Base-by-base conservation (phyloP, 1,140 invertebrate genomes). In the Microplitis mediator region DNA sequence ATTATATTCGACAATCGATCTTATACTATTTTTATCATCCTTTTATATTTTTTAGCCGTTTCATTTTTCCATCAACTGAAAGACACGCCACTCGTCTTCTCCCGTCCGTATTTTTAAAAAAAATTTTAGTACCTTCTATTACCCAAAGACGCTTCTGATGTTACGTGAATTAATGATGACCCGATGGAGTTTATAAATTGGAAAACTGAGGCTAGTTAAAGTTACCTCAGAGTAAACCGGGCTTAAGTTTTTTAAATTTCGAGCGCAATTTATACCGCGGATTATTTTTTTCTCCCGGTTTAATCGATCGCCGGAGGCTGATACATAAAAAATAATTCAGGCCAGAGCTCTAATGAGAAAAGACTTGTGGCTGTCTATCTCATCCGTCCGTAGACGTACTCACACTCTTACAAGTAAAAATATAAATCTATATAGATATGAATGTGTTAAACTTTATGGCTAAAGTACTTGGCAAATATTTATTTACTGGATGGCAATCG, bases 391-490 rank as follows among this genome's bases (percentile, higher is more conserved):
- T 11, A 45, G 3, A 45, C 39, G 11, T 23, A 23, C 23, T 23
- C 23, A 23, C 1, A 69, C 60, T 69, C 68, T 56, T 23, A 32
- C 9, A 58, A 69, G 11, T 45, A 11, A 45, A 45, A 45, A 45
- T 45, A 45, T 6, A 9, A 45, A 45, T 9, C 23, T 9, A 45
- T 45, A 45, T 45, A 45, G 39, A 45, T 11, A 11, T 45, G 11
- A 45, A 45, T 9, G 39, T 45, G 39, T 9, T 6, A 9, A 35
- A 36, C 67, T 69, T 67, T 34, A n/a, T 58, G 34, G 63, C 50
- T 50, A 60, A 72, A 66, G 62, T 16, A 73, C 32, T 73, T 36
- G 51, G 58, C 60, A 71, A 75, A 75, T 75, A 72, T 75, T 72
- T 75, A 75, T 75, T 75, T 75, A 66, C 63, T 51, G 65, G 39